Base-by-base conservation (phyloP, 30 jellyfish, hydroid and myxozoan genomes). In the Nemopilema nomurai region DNA sequence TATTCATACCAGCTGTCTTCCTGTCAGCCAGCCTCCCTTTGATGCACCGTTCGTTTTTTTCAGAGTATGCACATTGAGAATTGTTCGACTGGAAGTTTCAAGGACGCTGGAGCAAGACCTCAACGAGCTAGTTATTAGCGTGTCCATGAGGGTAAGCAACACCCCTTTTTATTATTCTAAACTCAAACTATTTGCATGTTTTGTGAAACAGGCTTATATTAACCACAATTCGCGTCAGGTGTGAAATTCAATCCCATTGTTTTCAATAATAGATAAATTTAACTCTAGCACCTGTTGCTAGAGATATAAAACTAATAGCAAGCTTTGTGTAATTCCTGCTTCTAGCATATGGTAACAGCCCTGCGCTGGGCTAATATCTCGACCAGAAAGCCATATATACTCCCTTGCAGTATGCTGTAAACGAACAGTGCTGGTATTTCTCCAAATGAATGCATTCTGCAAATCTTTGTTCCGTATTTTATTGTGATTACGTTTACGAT, bases 41-140 rank as follows among this genome's bases (percentile, higher is more conserved):
- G 57, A 49, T 41, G 0, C 83, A 1, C 62, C 62, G 3, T 77
- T 17, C 4, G 33, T 81, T n/a, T 66, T 51, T 80, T 88, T 23
- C 77, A 94, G 99, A 41, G 87, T 88, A n/a, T 94, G 99, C 69
- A 90, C 97, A 24, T 71, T 94, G 33, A 88, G 99, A 49, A 80
- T 94, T 18, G 89, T 88, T 6, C 83, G 87, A 30, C 81, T 93
- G 83, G 96, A 94, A 65, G 96, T 94, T 50, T 85, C 94, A 25
- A 77, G 90, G 49, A 80, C 89, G 0, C 64, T 94, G 92, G 97
- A 93, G 66, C 90, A 62, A 51, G 97, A 89, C 25, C 91, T 94
- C 49, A 89, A 66, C 1, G 99, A 96, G 29, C 69, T 94, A 49
- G 97, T 85, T 27, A 83, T 94, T 1, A 84, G 96, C 67, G 99